A percentile compares a stretch with the other conserved stretches of the same genome.
Evolutionary conservation across 2,888 invertebrate genomes (phyloP).

Genomic region (Drosophila ezoana): DNA sequence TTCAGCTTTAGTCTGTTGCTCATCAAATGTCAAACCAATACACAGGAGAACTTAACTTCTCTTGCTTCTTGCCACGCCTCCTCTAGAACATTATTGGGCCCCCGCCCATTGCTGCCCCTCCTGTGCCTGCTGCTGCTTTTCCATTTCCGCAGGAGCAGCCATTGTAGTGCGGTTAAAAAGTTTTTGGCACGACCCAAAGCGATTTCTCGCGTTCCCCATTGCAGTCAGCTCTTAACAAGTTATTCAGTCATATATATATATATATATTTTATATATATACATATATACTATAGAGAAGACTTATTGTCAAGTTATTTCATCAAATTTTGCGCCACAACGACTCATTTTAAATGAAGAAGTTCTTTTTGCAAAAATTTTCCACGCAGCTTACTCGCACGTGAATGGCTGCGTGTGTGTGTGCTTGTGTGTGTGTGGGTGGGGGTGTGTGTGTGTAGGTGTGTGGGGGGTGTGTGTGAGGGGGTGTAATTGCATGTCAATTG

Average conservation of each 20-base stretch:
- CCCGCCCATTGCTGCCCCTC: neutral
- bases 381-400: conserved; percentile 2
- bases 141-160: conserved; percentile 67
- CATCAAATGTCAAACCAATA: conserved; percentile 80
- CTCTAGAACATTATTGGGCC: neutral
- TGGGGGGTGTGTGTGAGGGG: conserved; percentile 10
- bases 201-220: conserved; percentile 68
- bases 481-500: conserved; percentile 79
- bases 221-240: conserved; percentile 52
- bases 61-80: conserved; percentile 12
- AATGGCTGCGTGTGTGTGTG: conserved; percentile 4
- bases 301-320: conserved; percentile 71
- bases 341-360: conserved; percentile 40
- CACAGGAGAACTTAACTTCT: conserved; percentile 76
- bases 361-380: conserved; percentile 4
- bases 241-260: conserved; percentile 17
- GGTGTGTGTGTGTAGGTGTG: conserved; percentile 17
- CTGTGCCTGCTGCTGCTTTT: conserved; percentile 51
- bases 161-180: conserved; percentile 72
- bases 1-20: conserved; percentile 61
- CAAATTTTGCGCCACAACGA: conserved; percentile 63
- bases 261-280: neutral
- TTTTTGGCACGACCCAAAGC: conserved; percentile 73
- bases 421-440: conserved; percentile 2
- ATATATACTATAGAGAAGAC: conserved; percentile 13